Evolutionary conservation across 2,888 invertebrate genomes (phyloP).

Genomic region (Abrostola triplasia): DNA sequence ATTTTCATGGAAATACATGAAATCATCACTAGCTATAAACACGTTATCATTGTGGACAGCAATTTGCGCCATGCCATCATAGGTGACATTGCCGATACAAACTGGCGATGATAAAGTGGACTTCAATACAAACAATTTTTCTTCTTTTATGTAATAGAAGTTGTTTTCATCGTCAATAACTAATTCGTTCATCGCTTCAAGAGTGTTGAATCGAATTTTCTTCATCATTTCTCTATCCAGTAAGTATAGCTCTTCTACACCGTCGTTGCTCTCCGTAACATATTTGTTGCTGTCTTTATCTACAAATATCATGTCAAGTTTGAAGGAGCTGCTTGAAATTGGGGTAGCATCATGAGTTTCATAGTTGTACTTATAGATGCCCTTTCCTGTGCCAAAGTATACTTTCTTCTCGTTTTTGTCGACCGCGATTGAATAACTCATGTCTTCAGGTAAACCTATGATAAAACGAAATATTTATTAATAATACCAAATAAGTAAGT

Average conservation of each 20-base stretch:
- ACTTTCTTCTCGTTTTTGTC: slow-evolving; percentile 72
- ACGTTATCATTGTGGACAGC: slow-evolving; percentile 71
- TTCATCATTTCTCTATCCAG: slow-evolving; percentile 65
- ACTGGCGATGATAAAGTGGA: slow-evolving; percentile 63
- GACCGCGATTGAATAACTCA: slow-evolving; percentile 77
- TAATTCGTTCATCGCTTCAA: slow-evolving; percentile 75
- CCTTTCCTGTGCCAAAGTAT: slow-evolving; percentile 78
- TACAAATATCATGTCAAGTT: slow-evolving; percentile 75
- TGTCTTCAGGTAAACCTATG: slow-evolving; percentile 74
- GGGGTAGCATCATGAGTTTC: slow-evolving; percentile 66
- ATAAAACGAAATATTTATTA: slow-evolving; percentile 18
- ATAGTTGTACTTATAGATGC: slow-evolving; percentile 75
- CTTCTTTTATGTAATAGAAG: slow-evolving; percentile 76
- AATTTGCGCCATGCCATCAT: slow-evolving; percentile 77
- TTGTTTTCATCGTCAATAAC: slow-evolving; percentile 78
- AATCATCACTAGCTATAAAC: slow-evolving; percentile 72
- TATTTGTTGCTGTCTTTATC: slow-evolving; percentile 80
- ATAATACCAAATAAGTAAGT: no score
- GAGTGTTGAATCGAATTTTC: slow-evolving; percentile 69
- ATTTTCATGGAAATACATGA: slow-evolving; percentile 76
- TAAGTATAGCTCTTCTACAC: slow-evolving; percentile 74
- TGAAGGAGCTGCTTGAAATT: slow-evolving; percentile 64
- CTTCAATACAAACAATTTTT: slow-evolving; percentile 72
- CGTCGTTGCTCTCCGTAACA: slow-evolving; percentile 73
- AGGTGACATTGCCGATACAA: slow-evolving; percentile 70